Conservation (phyloP, 2,888 invertebrate genomes). For the Piscicola geometra region DNA sequence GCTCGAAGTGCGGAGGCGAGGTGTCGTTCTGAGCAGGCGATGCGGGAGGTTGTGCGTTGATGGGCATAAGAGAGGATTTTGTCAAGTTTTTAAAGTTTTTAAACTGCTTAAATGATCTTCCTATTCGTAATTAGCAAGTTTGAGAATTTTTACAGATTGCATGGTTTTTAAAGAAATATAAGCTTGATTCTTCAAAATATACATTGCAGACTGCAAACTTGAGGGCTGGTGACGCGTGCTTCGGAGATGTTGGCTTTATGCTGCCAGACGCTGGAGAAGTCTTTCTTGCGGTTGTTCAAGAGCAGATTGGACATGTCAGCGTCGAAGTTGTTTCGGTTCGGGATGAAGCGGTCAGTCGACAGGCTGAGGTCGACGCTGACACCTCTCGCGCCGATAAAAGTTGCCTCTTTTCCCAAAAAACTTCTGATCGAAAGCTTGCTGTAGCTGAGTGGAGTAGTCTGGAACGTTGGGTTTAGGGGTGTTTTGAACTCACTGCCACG, state of each 20-base stretch:
- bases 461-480: background rate
- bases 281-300: background rate
- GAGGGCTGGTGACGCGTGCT: too few relatives aligned
- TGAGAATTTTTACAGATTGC: too few relatives aligned
- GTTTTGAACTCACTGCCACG: background rate
- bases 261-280: background rate
- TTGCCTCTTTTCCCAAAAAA: background rate
- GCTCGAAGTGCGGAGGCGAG: conserved; percentile 5
- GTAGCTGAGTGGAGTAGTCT: conserved; percentile 14
- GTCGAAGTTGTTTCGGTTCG: conserved; percentile 12
- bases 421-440: background rate
- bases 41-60: too few relatives aligned
- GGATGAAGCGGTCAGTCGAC: conserved; percentile 18
- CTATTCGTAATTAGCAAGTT: too few relatives aligned
- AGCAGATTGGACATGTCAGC: conserved; percentile 6
- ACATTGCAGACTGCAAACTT: too few relatives aligned
- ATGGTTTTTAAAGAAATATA: too few relatives aligned
- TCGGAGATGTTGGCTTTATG: background rate
- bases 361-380: background rate
- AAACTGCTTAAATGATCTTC: too few relatives aligned
- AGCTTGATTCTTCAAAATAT: too few relatives aligned
- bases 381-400: background rate
- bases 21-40: background rate
- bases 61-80: too few relatives aligned
- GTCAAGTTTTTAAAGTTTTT: too few relatives aligned